Percentiles rank a stretch among this genome's conserved stretches.
phyloP scores from a whole-genome alignment of 2,888 invertebrate genomes.

The Neoscelio sp. region DNA sequence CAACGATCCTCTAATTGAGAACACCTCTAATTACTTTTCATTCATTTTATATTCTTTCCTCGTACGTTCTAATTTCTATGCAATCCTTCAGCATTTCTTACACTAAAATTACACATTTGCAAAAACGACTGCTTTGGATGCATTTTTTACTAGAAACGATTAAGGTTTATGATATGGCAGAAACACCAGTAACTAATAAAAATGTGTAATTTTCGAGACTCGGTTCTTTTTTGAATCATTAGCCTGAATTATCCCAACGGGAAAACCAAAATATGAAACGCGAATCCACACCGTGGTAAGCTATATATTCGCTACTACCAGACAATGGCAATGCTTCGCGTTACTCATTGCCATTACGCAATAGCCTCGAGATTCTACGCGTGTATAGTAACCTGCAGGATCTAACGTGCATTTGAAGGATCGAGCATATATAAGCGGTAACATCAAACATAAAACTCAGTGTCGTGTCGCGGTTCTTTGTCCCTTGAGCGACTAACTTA shows the following conservation, averaged over 20 bases:
- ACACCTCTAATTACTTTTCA: too few species aligned
- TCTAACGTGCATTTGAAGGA: slow-evolving; percentile 68
- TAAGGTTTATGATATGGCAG: slow-evolving; percentile 28
- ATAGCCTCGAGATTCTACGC: slow-evolving; percentile 70
- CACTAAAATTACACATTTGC: slow-evolving; percentile 30
- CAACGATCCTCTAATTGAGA: too few species aligned
- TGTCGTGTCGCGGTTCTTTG: slow-evolving; percentile 69
- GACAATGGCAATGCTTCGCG: slow-evolving; percentile 52
- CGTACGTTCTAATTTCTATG: slow-evolving; percentile 10
- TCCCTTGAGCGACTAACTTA: slow-evolving; percentile 44
- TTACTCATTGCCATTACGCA: slow-evolving; percentile 72
- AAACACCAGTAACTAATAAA: slow-evolving; percentile 15
- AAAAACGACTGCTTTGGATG: slow-evolving; percentile 36
- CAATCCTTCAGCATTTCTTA: slow-evolving; percentile 14
- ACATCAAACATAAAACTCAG: slow-evolving; percentile 75
- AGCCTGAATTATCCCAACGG: slow-evolving; percentile 57
- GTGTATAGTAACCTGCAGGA: slow-evolving; percentile 66
- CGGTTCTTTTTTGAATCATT: slow-evolving; percentile 35
- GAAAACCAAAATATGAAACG: slow-evolving; percentile 71
- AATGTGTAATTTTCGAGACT: slow-evolving; percentile 20
- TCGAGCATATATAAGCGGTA: slow-evolving; percentile 78
- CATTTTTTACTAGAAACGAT: slow-evolving; percentile 43
- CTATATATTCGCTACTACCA: slow-evolving; percentile 32
- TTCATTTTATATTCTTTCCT: slow-evolving; percentile 2
- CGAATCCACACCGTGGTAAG: slow-evolving; percentile 33